Base-by-base conservation (phyloP, 2,888 invertebrate species). In the Thereva nobilitata region DNA sequence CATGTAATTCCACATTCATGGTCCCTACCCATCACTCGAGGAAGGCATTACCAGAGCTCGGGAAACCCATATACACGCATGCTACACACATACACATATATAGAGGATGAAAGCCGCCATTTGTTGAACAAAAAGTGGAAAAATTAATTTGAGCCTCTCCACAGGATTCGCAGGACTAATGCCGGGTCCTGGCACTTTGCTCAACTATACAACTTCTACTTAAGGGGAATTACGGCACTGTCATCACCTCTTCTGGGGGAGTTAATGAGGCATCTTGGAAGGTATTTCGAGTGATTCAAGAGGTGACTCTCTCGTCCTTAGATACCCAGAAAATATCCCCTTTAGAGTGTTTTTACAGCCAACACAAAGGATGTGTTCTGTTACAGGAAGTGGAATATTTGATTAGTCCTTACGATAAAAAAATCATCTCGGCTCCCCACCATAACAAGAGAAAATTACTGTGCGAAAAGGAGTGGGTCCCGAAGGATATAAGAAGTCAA, bases 321-420 rank as follows among this genome's bases (percentile, higher is more conserved):
- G 41, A 50, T 50, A 41, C 50, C 5, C 35, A 50, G 50, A 34
- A n/a, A 50, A 50, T 44, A 23, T 23, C 61, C 61, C 34, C n/a
- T 41, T 50, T 34, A 12, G 23, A 23, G 5, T 9, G 34, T 23
- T 50, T 50, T 61, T 38, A 61, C 50, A 50, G 50, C 42, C 47
- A 61, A 61, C 61, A 23, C 23, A 61, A 50, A 61, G 61, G 61
- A 61, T 61, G 61, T 40, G 40, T 41, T 61, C 49, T 50, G 50
- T 38, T 50, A 50, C 50, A 61, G 61, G 61, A 61, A 61, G 61
- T 50, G 40, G 61, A 61, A 61, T 61, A 50, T 61, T 61, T 61
- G 61, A 61, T 61, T 61, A 61, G 49, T 61, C 41, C 61, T 61
- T 50, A 41, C 50, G 61, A 61, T 61, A 61, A 61, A 61, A 61